phyloP scores from a whole-genome alignment of 2,888 invertebrate species.

The Mactromeris polynyma region DNA sequence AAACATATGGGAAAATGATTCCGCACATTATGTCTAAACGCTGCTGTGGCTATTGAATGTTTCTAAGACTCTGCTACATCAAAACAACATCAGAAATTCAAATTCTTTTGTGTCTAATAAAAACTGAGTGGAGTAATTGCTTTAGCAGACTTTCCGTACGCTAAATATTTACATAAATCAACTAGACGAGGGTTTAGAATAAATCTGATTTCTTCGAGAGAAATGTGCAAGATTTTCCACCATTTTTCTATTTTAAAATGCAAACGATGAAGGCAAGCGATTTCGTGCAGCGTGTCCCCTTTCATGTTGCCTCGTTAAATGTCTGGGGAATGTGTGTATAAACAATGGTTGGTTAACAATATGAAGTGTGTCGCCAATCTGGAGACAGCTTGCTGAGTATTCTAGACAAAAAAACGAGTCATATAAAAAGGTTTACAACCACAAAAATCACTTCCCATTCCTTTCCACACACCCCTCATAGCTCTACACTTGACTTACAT shows the following conservation, averaged over 20 bases:
- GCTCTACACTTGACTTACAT: too few relatives aligned
- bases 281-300: background rate
- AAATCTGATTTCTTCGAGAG: slow-evolving; percentile 22
- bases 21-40: background rate
- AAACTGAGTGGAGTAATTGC: slow-evolving; percentile 43
- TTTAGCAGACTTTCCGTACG: slow-evolving; percentile 32
- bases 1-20: slow-evolving; percentile 5
- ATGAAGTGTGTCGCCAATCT: background rate
- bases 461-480: too few relatives aligned
- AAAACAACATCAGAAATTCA: slow-evolving; percentile 44
- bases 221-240: background rate
- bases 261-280: background rate
- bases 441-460: too few relatives aligned
- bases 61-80: slow-evolving; percentile 20
- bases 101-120: slow-evolving; percentile 48
- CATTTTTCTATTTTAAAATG: background rate
- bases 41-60: background rate
- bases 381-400: background rate
- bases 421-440: too few relatives aligned
- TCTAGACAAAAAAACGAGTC: background rate
- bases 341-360: background rate
- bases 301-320: background rate
- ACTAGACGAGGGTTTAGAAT: background rate
- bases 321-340: background rate
- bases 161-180: slow-evolving; percentile 55